phyloP scores from a whole-genome alignment of 2,113 vertebrate genomes.

The Prinia subflava region DNA sequence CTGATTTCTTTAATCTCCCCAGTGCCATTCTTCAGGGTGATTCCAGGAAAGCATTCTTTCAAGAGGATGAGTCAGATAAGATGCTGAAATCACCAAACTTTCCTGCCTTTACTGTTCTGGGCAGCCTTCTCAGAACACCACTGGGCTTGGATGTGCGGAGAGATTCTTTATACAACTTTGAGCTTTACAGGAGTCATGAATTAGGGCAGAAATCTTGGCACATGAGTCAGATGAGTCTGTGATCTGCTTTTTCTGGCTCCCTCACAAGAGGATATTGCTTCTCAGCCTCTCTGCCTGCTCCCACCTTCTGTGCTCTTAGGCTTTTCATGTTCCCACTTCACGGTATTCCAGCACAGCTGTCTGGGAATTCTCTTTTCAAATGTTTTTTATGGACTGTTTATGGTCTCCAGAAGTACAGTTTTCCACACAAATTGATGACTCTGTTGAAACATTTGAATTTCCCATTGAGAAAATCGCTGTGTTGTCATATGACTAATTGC shows the following conservation, averaged over 20 bases:
- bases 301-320: conserved; percentile 28
- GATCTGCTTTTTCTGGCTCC: conserved; percentile 21
- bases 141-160: not conserved
- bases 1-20: not conserved
- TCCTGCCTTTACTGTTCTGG: not conserved
- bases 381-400: conserved; percentile 48
- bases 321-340: conserved; percentile 30
- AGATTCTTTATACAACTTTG: not conserved
- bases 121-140: not conserved
- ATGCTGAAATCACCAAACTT: not conserved
- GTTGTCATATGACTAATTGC: conserved; percentile 5
- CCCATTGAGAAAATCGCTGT: not conserved
- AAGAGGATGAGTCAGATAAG: not conserved
- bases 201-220: conserved; percentile 37
- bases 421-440: conserved; percentile 31
- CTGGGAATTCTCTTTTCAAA: conserved; percentile 29
- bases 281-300: conserved; percentile 24
- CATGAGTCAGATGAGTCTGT: not conserved
- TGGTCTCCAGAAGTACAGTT: conserved; percentile 29
- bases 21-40: not conserved
- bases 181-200: not conserved
- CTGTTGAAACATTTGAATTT: conserved; percentile 34
- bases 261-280: conserved; percentile 50
- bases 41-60: not conserved
- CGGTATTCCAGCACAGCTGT: conserved; percentile 23